Base-by-base conservation (phyloP, 1,140 invertebrate species). In the Formica exsecta region DNA sequence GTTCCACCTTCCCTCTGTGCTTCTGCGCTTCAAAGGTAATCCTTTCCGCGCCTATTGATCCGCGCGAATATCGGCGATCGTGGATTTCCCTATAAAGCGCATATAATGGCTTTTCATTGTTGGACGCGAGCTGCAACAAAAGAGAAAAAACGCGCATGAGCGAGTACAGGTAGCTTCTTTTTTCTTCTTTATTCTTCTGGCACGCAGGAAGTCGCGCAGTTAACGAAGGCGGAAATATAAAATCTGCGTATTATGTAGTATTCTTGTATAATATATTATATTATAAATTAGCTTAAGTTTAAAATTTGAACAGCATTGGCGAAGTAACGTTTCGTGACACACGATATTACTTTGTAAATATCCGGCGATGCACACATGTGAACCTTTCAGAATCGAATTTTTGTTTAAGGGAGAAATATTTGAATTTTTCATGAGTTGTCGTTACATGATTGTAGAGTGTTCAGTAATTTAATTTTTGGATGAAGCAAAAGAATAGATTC, bases 11-110 rank as follows among this genome's bases (percentile, higher is more conserved):
- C 29, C 54, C 41, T 62, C 54, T 57, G 65, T 76, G 89, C 88
- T 90, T 90, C 80, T 87, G 86, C 86, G 89, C 89, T 90, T 90
- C 70, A 74, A 87, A 87, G 70, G 74, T 64, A 87, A 89, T 75
- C 76, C 61, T 87, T 86, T 79, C 77, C 61, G 36, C 19, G 61
- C 7, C 70, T 68, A 25, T 77, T 8, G 36, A 71, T 74, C 48
- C 25, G 25, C 25, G n/a, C 32, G 22, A 74, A 74, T 83, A 59
- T 62, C 65, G 59, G 11, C 61, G 71, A 89, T 83, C 66, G 48
- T 75, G 51, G 59, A 68, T 51, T 88, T 83, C 87, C 71, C 84
- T 32, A 36, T 85, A 73, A 54, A 59, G 68, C n/a, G 64, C 75
- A 64, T 25, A 36, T 85, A 44, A 85, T 80, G 68, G 54, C 48